phyloP scores from a whole-genome alignment of 2,113 vertebrate species.

The Corythornis madagascariensis region DNA sequence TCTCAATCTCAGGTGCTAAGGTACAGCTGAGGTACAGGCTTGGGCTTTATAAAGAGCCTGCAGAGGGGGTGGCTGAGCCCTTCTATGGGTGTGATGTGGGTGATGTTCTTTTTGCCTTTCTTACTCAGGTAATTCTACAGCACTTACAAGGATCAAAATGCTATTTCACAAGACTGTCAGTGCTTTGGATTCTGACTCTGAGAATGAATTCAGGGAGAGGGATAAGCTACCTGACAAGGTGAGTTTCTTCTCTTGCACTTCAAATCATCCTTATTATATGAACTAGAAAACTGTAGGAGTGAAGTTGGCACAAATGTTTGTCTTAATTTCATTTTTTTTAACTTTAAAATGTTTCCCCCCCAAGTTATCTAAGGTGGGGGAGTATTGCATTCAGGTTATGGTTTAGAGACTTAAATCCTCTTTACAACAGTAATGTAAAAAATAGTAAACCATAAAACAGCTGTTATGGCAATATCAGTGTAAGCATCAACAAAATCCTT shows the following conservation, averaged over 20 bases:
- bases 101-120: accelerated
- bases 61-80: background rate
- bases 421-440: background rate
- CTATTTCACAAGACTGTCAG: background rate
- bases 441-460: background rate
- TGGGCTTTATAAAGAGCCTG: background rate
- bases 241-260: background rate
- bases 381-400: accelerated
- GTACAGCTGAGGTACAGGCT: background rate
- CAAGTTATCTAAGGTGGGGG: accelerated
- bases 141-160: background rate
- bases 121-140: background rate
- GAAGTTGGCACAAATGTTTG: background rate
- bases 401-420: background rate
- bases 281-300: background rate
- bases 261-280: background rate
- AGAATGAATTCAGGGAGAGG: background rate
- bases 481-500: conserved; percentile 8
- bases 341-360: no score
- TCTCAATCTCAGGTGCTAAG: background rate
- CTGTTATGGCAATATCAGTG: background rate
- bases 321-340: background rate
- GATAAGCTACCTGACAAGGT: background rate
- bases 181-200: background rate
- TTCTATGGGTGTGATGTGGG: background rate